Base-by-base conservation (phyloP, 2,113 vertebrate genomes). In the Euleptes europaea region DNA sequence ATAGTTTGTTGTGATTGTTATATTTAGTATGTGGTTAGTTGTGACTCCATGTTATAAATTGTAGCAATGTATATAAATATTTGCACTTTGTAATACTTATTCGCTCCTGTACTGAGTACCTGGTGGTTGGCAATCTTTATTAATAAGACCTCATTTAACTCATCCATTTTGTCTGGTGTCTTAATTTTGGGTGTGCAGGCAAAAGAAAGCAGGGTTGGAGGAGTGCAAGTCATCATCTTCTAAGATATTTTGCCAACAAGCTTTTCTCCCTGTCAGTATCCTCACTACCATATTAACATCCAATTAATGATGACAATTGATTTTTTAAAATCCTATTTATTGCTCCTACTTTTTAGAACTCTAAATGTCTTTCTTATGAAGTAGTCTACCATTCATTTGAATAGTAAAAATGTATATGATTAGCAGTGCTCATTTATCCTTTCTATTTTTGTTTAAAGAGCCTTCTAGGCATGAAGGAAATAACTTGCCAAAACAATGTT, bases 401-500 rank as follows among this genome's bases (percentile, higher is more conserved):
- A 89, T 90, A 78, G 67, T 80, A 85, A 74, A 84, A 70, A 40
- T 10, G 2, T 28, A 0, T 85, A 91, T 79, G 54, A 83, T 65
- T 82, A 5, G 66, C 60, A 3, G 65, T 65, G 63, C 81, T 82
- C 85, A 54, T 92, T 90, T 78, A 51, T 90, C 69, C 72, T 78
- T 82, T 71, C 26, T 80, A n/a, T n/a, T 60, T 38, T 83, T 70
- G 79, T 92, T 81, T 77, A 85, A 81, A 85, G 57, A 54, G 88
- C 85, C 80, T 75, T 78, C 84, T 35, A 71, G 0, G 60, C 79
- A 78, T 26, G 23, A 21, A 14, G 35, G 26, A 23, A 72, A 82
- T 76, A 69, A 71, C 75, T 89, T 80, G 57, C 2, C 1, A 85
- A 82, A 82, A 3, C 2, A 3, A 0, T 60, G 85, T 69, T 81